Evolutionary conservation across 1,140 invertebrate species (phyloP), one percentile per base, ranked within the genome.

Genomic region (Bombus impatiens): DNA sequence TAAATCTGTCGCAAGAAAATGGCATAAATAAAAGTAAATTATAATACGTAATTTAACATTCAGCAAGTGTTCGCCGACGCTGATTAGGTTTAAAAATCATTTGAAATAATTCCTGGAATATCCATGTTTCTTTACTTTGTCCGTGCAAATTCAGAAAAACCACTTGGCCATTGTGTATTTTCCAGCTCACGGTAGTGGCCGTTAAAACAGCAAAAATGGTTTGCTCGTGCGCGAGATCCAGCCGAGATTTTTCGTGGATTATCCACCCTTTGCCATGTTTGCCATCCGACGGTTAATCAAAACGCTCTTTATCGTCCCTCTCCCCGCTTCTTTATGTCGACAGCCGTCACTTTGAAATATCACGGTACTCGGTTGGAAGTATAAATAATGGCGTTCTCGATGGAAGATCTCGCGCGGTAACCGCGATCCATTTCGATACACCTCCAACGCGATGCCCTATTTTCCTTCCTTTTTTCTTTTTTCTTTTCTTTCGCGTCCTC

Each of bases 291-390:
- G 67, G 67, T 74, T 74, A 74, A 74, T 74, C 71, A 74, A 44
- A 74, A 74, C 71, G 28, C 40, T 44, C 71, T 42, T 74, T n/a
- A 42, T 42, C 71, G 71, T 74, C 40, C 28, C 71, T 3, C 67
- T 37, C 15, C 8, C 62, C 13, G 32, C 18, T 68, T 32, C 67
- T 68, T 68, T 68, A 28, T 8, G 37, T 25, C 70, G 28, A 44
- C 71, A 74, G 40, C 37, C 71, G 40, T 44, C 71, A n/a, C 67
- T 68, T 37, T 74, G 71, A 74, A 74, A 74, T 74, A 74, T 74
- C 71, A 35, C 70, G 25, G 37, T 25, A 40, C 71, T 74, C 40
- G 28, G 28, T 1, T 74, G 40, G 2, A n/a, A 74, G 71, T n/a
- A 44, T 74, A 74, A 74, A 74, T 74, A 74, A 74, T 74, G 71